These are phyloP conservation scores for Heliconius cydno DNA, from an alignment of 2,888 invertebrate genomes.

Conservation along the genomic window DNA sequence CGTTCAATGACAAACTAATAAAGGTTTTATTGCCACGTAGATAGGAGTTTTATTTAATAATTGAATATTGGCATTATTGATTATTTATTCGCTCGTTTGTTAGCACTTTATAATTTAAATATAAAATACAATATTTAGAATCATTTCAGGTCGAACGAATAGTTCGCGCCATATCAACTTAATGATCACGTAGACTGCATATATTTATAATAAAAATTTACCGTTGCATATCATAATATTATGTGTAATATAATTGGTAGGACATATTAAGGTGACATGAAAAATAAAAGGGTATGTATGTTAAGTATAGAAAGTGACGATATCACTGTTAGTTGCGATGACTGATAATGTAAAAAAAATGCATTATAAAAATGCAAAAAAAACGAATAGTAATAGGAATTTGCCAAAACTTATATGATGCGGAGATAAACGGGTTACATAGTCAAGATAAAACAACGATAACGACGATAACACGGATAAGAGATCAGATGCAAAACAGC, in stretches of 20 bases:
- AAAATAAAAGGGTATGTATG: constrained; percentile 32
- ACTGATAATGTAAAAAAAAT: not conserved
- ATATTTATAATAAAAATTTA: constrained; percentile 27
- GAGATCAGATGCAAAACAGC: constrained; percentile 23
- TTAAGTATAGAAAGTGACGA: constrained; percentile 42
- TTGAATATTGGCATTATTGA: constrained; percentile 4
- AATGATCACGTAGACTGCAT: not conserved
- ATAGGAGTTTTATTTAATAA: constrained; percentile 23
- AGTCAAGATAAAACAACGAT: constrained; percentile 54
- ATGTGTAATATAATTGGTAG: constrained; percentile 9
- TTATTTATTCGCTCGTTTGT: not conserved
- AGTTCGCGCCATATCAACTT: constrained; percentile 18
- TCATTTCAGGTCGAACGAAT: not conserved
- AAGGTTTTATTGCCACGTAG: constrained; percentile 31
- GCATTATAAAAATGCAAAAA: constrained; percentile 1
- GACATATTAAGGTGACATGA: constrained; percentile 23
- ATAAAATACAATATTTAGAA: not conserved
- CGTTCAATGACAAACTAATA: constrained; percentile 45
- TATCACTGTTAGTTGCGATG: not conserved
- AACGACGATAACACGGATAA: constrained; percentile 54
- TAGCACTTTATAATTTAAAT: not conserved
- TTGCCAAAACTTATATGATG: constrained; percentile 39
- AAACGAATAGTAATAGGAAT: constrained; percentile 24
- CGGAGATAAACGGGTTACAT: constrained; percentile 55
- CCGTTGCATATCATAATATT: not conserved